These are phyloP conservation scores for Dendronephthya gigantea DNA, from an alignment of 64 coral and sea anemone species.

Conservation along the genomic window DNA sequence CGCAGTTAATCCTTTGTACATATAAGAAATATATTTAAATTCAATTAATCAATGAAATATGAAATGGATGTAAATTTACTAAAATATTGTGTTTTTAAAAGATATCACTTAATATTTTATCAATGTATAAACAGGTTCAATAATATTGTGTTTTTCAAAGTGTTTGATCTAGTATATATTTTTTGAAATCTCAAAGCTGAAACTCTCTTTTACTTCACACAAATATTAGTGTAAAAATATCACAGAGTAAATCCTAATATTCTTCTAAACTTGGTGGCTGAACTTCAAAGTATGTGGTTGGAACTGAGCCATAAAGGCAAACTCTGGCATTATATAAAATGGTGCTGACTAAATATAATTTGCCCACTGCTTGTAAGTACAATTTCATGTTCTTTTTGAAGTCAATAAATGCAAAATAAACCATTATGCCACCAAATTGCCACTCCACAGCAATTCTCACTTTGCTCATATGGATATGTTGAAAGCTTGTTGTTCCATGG, in stretches of 20 bases:
- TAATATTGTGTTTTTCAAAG: too few species aligned
- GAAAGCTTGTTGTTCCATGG: background rate
- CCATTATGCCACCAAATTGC: background rate
- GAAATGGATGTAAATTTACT: too few species aligned
- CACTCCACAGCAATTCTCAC: constrained; percentile 4
- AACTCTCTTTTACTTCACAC: background rate
- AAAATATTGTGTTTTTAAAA: too few species aligned
- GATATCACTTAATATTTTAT: too few species aligned
- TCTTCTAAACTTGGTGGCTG: too few species aligned
- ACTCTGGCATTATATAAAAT: background rate
- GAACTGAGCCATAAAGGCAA: background rate
- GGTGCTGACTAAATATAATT: background rate
- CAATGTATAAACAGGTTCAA: too few species aligned
- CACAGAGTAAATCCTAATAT: background rate
- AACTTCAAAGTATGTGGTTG: background rate
- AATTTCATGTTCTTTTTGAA: constrained; percentile 9
- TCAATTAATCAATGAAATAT: too few species aligned
- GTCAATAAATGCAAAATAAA: background rate
- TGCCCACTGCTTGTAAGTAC: background rate
- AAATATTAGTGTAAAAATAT: background rate
- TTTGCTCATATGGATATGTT: constrained; percentile 15
- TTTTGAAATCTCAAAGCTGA: too few species aligned
- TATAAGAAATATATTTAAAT: too few species aligned
- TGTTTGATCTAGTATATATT: too few species aligned
- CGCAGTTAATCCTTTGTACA: too few species aligned